A percentile compares a stretch with the other conserved stretches of the same genome.
Evolutionary conservation across 2,113 vertebrate genomes (phyloP).

Genomic region (Miniopterus natalensis): DNA sequence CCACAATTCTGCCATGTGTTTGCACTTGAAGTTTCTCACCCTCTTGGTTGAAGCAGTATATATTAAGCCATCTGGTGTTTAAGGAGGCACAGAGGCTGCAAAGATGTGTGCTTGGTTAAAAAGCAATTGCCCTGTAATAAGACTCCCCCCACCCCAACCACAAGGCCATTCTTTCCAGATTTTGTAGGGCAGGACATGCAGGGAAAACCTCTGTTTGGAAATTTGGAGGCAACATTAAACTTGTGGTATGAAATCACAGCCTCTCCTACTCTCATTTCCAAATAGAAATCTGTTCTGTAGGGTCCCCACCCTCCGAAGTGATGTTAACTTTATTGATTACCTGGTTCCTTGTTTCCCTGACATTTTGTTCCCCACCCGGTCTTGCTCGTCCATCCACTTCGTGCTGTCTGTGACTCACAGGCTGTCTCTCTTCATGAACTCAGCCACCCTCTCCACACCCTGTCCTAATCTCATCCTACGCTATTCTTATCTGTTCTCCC

Average conservation of each 20-base stretch:
- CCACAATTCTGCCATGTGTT: not conserved
- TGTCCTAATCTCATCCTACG: not conserved
- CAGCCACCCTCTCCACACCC: not conserved
- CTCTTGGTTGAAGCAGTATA: not conserved
- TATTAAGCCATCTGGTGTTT: not conserved
- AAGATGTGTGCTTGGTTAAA: not conserved
- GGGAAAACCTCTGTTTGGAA: not conserved
- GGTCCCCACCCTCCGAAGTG: not conserved
- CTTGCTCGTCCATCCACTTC: not conserved
- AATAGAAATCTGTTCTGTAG: not conserved
- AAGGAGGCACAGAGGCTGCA: not conserved
- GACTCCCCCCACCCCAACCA: constrained; percentile 29
- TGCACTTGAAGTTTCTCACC: constrained; percentile 23
- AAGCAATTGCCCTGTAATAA: not conserved
- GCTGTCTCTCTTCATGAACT: not conserved
- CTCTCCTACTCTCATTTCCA: not conserved
- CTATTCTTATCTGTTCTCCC: not conserved
- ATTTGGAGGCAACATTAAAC: not conserved
- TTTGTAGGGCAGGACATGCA: not conserved
- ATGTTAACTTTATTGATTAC: not conserved
- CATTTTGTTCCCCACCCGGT: not conserved
- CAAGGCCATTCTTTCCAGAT: not conserved
- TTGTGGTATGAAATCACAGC: not conserved
- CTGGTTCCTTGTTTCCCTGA: not conserved
- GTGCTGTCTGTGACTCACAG: not conserved